Conservation (phyloP, 2,113 vertebrate species). For the Gallinago undulata region DNA sequence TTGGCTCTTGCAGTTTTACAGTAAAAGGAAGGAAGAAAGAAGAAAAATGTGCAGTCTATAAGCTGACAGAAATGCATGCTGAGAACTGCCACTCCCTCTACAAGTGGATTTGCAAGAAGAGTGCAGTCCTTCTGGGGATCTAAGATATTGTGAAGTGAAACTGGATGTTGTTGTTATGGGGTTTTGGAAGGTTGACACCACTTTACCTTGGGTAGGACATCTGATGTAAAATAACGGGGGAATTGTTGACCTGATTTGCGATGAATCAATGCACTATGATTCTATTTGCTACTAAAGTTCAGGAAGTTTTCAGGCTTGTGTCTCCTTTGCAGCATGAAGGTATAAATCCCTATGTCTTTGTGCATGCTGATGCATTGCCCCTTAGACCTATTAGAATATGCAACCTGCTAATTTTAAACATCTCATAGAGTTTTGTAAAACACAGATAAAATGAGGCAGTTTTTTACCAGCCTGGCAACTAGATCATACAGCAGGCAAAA, state of each 20-base stretch:
- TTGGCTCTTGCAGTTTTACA: neutral
- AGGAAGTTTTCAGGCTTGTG: neutral
- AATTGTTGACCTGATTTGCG: neutral
- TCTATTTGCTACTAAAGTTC: neutral
- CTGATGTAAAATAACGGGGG: neutral
- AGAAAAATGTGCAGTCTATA: neutral
- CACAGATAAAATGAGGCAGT: neutral
- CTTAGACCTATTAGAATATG: neutral
- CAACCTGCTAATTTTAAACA: neutral
- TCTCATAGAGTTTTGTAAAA: neutral
- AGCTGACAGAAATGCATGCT: neutral
- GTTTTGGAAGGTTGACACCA: neutral
- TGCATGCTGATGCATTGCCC: neutral
- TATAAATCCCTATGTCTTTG: neutral
- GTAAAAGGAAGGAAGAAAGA: neutral
- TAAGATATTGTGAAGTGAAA: neutral
- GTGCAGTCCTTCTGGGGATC: neutral
- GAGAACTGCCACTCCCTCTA: neutral
- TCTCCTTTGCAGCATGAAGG: neutral
- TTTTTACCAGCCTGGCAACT: neutral
- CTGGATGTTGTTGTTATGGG: neutral
- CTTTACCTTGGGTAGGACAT: neutral
- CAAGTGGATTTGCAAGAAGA: neutral
- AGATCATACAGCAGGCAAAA: neutral
- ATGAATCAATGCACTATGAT: neutral